phyloP scores from a whole-genome alignment of 2,888 invertebrate genomes.

The Zonitis immaculata region DNA sequence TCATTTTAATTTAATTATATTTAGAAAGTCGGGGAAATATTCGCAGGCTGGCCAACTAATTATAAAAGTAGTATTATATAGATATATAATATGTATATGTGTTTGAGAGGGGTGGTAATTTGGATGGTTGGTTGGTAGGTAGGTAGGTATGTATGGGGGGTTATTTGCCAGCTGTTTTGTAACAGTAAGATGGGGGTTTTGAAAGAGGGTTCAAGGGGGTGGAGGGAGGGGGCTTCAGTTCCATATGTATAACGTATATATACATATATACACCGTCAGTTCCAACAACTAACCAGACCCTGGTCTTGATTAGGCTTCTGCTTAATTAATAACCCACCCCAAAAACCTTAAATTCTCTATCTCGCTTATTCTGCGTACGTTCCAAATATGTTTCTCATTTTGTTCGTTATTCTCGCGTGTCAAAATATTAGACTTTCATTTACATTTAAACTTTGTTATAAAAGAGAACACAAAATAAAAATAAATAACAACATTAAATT shows the following conservation, averaged over 20 bases:
- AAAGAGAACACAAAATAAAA: conserved; percentile 14
- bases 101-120: conserved; percentile 13
- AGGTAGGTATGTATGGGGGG: background rate
- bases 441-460: conserved; percentile 32
- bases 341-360: background rate
- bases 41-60: conserved; percentile 23
- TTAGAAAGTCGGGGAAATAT: conserved; percentile 20
- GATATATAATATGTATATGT: too few species aligned
- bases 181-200: too few species aligned
- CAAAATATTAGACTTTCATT: conserved; percentile 43
- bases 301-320: conserved; percentile 55
- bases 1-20: conserved; percentile 21
- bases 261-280: conserved; percentile 7
- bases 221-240: conserved; percentile 25
- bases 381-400: conserved; percentile 39
- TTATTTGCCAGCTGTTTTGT: conserved; percentile 28
- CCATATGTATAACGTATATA: conserved; percentile 27
- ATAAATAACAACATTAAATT: background rate
- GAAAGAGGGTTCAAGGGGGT: too few species aligned
- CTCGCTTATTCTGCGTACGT: background rate
- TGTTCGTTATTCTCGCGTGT: conserved; percentile 44
- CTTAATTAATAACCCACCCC: conserved; percentile 56
- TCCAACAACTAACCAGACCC: conserved; percentile 27
- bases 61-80: conserved; percentile 17
- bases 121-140: conserved; percentile 1